Percentiles rank a stretch among this genome's conserved stretches.
Conservation (phyloP, 1,140 invertebrate species). For the Diplogasteroides magnus region DNA sequence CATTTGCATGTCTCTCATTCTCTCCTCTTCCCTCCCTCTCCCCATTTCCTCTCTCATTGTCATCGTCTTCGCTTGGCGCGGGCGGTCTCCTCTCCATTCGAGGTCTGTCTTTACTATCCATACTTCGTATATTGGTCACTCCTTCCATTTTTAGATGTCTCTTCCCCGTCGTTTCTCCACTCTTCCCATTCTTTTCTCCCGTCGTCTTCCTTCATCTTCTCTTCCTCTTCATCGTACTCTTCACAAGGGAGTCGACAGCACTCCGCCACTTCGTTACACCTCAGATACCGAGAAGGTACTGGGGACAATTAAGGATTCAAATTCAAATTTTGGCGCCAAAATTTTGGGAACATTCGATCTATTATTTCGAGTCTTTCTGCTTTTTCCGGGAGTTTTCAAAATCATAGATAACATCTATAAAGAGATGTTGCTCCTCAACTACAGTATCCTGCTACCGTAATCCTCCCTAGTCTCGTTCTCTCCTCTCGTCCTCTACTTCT, state of each 20-base stretch:
- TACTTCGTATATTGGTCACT: too few species aligned
- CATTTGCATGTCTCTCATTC: background rate
- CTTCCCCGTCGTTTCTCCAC: slow-evolving; percentile 1
- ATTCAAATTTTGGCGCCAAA: background rate
- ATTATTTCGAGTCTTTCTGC: background rate
- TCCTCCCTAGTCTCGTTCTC: background rate
- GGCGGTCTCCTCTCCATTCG: too few species aligned
- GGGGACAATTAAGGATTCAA: background rate
- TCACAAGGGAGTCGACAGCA: background rate
- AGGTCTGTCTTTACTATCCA: too few species aligned
- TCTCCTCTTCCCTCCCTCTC: background rate
- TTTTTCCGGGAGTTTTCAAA: background rate
- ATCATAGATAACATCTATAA: slow-evolving; percentile 2
- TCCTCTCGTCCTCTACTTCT: slow-evolving; percentile 7
- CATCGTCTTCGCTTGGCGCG: too few species aligned
- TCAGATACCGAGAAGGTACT: background rate
- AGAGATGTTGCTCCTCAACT: background rate
- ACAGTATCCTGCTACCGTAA: background rate
- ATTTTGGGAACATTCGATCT: background rate
- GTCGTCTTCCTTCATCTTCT: background rate
- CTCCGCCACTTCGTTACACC: background rate
- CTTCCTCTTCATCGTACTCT: slow-evolving; percentile 3
- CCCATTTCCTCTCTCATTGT: background rate
- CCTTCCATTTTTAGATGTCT: slow-evolving; percentile 2
- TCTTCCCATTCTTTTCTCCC: slow-evolving; percentile 11